A percentile compares a stretch with the other conserved stretches of the same genome.
phyloP scores from a whole-genome alignment of 1,140 invertebrate genomes.

The Ips typographus region DNA sequence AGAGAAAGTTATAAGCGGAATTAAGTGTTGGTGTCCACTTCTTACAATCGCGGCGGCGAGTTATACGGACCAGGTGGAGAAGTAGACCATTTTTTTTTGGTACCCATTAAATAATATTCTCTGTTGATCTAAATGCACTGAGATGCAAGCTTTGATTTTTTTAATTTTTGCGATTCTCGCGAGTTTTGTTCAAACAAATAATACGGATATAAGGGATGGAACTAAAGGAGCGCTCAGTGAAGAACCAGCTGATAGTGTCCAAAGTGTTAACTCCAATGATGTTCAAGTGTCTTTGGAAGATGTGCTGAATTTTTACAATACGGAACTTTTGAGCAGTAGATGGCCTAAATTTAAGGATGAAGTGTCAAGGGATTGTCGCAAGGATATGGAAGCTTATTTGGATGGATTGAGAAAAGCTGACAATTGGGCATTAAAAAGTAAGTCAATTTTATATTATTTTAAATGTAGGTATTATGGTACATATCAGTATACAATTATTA shows the following conservation, averaged over 20 bases:
- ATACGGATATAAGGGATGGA: background rate
- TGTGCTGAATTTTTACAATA: slow-evolving; percentile 55
- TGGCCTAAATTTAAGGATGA: slow-evolving; percentile 50
- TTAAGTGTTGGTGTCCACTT: slow-evolving; percentile 17
- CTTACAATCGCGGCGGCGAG: slow-evolving; percentile 6
- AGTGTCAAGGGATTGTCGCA: slow-evolving; percentile 55
- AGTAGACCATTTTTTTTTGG: background rate
- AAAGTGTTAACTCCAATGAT: slow-evolving; percentile 40
- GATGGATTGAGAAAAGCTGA: slow-evolving; percentile 61
- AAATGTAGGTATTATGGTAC: background rate
- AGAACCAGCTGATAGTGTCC: slow-evolving; percentile 31
- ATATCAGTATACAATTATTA: background rate
- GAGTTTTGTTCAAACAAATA: slow-evolving; percentile 8
- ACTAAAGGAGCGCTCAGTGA: background rate
- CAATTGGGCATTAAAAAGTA: slow-evolving; percentile 75
- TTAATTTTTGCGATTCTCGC: slow-evolving; percentile 9
- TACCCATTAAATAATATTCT: slow-evolving; percentile 11
- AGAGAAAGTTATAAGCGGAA: slow-evolving; percentile 36
- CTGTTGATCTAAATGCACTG: background rate
- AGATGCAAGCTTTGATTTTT: slow-evolving; percentile 3
- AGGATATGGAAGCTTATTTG: slow-evolving; percentile 65
- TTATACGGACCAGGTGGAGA: background rate
- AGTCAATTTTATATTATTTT: slow-evolving; percentile 44
- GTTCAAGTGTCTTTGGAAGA: slow-evolving; percentile 49
- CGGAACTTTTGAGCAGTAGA: slow-evolving; percentile 50